Conservation (phyloP, 1,140 invertebrate species). For the Ceratina australensis region DNA sequence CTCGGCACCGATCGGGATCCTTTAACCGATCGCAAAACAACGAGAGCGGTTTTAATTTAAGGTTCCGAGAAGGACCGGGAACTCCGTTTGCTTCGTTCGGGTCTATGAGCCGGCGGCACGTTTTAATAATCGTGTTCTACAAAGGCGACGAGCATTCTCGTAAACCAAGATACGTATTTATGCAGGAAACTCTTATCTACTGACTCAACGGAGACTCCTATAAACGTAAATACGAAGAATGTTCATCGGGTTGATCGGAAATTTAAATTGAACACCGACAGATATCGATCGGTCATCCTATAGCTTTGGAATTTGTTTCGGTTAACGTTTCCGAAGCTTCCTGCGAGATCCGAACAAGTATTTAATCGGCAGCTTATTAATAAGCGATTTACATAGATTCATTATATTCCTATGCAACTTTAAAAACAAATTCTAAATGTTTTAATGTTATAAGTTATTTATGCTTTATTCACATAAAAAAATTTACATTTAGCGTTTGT, state of each 20-base stretch:
- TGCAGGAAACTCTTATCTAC: conserved; percentile 48
- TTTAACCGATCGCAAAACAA: conserved; percentile 68
- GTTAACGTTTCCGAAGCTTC: no score
- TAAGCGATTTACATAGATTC: not conserved
- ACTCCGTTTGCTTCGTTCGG: conserved; percentile 50
- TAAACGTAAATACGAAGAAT: conserved; percentile 10
- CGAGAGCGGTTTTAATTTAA: conserved; percentile 74
- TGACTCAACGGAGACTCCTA: not conserved
- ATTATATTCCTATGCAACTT: no score
- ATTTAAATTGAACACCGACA: conserved; percentile 20
- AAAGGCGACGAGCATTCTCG: conserved; percentile 50
- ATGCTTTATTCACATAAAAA: no score
- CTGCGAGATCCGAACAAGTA: not conserved
- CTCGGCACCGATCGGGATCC: conserved; percentile 64
- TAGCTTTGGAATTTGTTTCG: no score
- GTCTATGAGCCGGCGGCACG: conserved; percentile 63
- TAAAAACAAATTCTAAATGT: no score
- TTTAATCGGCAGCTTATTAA: conserved; percentile 3
- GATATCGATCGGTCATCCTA: not conserved
- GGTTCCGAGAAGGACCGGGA: conserved; percentile 54
- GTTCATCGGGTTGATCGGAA: conserved; percentile 22
- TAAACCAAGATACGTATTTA: conserved; percentile 54
- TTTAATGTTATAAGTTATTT: no score
- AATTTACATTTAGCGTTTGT: no score
- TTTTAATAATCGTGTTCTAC: conserved; percentile 62